These are phyloP conservation scores for Sylvilagus bachmani DNA, from an alignment of 2,113 vertebrate genomes.

Conservation along the genomic window DNA sequence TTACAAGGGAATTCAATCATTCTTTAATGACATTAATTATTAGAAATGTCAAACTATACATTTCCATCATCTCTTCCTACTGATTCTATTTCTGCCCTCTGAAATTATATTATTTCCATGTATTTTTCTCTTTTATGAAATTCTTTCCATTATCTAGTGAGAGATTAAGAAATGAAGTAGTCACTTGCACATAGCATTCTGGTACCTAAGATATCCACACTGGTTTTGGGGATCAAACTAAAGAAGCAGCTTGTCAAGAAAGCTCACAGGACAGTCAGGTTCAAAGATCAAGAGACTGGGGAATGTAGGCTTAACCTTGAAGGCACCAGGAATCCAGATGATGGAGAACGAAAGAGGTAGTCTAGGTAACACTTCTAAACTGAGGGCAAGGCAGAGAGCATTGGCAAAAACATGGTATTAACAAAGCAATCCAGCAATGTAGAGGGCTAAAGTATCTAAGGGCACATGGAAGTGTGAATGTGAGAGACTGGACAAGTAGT, in stretches of 20 bases:
- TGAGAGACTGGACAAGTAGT: background rate
- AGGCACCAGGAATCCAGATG: background rate
- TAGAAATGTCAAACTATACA: conserved; percentile 32
- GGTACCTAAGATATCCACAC: background rate
- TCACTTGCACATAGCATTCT: conserved; percentile 30
- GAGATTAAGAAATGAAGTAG: background rate
- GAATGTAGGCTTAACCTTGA: background rate
- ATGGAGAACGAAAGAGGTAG: background rate
- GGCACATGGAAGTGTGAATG: background rate
- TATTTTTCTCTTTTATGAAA: background rate
- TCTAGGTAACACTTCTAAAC: background rate
- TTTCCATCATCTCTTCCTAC: conserved; percentile 39
- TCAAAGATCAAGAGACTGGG: background rate
- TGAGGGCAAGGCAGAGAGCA: background rate
- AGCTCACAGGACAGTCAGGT: background rate
- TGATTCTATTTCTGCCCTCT: background rate
- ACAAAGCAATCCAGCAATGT: background rate
- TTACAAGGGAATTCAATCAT: conserved; percentile 3
- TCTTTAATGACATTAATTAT: conserved; percentile 32
- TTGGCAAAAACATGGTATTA: background rate
- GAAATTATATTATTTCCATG: conserved; percentile 2
- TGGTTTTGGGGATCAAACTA: background rate
- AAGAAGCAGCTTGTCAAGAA: background rate
- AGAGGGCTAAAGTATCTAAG: conserved; percentile 3
- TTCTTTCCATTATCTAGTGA: background rate